A percentile compares a stretch with the other conserved stretches of the same genome.
phyloP scores from a whole-genome alignment of 64 coral and sea anemone genomes.

The Cladopsammia gracilis region DNA sequence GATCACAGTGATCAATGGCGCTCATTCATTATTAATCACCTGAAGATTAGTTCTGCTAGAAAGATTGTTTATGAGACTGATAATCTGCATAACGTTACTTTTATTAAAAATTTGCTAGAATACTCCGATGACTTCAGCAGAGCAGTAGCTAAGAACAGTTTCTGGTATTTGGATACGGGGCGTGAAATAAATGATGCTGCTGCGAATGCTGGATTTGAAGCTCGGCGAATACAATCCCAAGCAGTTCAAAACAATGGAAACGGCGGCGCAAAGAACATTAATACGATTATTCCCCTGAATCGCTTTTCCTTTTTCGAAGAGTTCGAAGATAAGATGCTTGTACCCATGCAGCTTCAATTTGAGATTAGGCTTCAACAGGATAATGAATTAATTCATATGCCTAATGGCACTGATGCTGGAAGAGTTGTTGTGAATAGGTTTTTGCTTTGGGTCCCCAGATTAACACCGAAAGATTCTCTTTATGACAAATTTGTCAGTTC shows the following conservation, averaged over 20 bases:
- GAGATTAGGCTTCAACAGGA: neutral
- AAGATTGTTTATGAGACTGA: neutral
- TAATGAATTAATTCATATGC: neutral
- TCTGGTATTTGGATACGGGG: conserved; percentile 7
- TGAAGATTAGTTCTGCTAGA: neutral
- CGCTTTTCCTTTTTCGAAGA: neutral
- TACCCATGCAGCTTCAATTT: neutral
- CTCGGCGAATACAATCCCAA: neutral
- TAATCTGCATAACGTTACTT: neutral
- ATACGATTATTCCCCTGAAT: neutral
- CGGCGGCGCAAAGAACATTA: neutral
- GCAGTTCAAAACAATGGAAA: neutral
- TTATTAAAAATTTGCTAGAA: neutral
- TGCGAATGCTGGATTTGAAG: neutral
- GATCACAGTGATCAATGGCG: neutral
- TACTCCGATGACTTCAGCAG: neutral
- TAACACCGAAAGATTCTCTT: neutral
- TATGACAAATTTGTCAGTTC: neutral
- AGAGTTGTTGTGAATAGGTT: neutral
- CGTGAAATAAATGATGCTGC: too few relatives aligned
- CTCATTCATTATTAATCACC: neutral
- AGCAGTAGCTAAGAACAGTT: neutral
- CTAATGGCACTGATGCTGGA: neutral
- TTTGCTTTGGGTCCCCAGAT: neutral
- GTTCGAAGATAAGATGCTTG: neutral